A percentile compares a stretch with the other conserved stretches of the same genome.
phyloP scores from a whole-genome alignment of 2,797 vertebrate genomes.

The Scolopax bukidnonensis region DNA sequence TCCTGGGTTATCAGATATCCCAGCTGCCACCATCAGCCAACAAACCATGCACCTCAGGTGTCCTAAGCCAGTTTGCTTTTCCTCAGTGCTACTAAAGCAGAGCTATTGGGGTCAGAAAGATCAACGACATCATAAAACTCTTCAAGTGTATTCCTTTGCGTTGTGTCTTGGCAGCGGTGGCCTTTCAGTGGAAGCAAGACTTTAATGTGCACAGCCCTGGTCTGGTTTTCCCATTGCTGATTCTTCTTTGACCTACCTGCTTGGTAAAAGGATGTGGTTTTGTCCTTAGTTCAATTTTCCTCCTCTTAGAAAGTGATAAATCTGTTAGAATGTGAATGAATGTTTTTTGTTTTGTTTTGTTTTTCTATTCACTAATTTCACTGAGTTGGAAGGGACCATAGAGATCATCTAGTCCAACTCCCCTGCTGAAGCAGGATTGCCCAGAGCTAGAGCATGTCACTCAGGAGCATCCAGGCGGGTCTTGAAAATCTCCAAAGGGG shows the following conservation, averaged over 20 bases:
- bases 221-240: conserved; percentile 13
- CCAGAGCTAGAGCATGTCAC: too few relatives aligned
- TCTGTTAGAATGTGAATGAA: not conserved
- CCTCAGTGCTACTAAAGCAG: not conserved
- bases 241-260: not conserved
- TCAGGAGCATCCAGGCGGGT: too few relatives aligned
- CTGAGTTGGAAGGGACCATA: too few relatives aligned
- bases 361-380: too few relatives aligned
- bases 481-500: too few relatives aligned
- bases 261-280: not conserved
- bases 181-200: not conserved
- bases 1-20: not conserved
- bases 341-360: not conserved
- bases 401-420: too few relatives aligned
- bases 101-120: not conserved
- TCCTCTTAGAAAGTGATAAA: not conserved
- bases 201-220: not conserved
- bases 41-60: fast-evolving
- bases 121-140: not conserved
- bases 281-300: not conserved
- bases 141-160: not conserved
- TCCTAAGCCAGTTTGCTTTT: not conserved
- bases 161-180: not conserved
- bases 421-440: too few relatives aligned
- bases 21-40: not conserved